Evolutionary conservation across 37 sponge, comb jelly and placozoan genomes (phyloP).

Genomic region (Spongia lamella): DNA sequence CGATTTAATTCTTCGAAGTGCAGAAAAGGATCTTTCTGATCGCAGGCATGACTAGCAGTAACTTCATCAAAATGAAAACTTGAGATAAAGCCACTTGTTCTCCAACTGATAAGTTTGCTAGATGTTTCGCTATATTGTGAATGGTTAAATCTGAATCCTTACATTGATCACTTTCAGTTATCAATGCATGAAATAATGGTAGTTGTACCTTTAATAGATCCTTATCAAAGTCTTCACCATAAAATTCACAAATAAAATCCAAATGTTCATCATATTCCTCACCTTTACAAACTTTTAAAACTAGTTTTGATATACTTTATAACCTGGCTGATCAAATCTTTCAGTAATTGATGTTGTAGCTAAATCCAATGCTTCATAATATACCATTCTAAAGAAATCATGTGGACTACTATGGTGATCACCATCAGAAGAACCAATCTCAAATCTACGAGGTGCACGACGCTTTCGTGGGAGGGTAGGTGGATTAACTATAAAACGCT

Average conservation of each 20-base stretch:
- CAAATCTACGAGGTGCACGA: constrained; percentile 10
- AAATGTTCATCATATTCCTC: background rate
- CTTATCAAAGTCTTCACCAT: constrained; percentile 1
- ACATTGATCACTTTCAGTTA: too few species aligned
- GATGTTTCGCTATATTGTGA: too few species aligned
- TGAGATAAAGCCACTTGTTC: too few species aligned
- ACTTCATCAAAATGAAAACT: constrained; percentile 39
- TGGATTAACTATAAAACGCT: background rate
- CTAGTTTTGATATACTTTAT: constrained; percentile 1
- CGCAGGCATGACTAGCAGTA: constrained; percentile 44
- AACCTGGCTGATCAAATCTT: constrained; percentile 21
- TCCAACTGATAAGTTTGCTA: too few species aligned
- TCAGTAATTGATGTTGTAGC: background rate
- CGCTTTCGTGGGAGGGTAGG: constrained; percentile 13
- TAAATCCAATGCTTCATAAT: constrained; percentile 14
- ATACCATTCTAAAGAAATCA: background rate
- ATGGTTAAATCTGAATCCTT: too few species aligned
- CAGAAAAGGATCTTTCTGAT: constrained; percentile 46
- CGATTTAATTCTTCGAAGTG: constrained; percentile 32
- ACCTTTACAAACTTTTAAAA: constrained; percentile 1
- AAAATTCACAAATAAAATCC: constrained; percentile 12
- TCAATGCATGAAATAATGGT: too few species aligned
- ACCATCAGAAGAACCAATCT: constrained; percentile 17
- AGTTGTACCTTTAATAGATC: background rate
- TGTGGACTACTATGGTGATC: too few species aligned